Evolutionary conservation across 2,113 vertebrate species (phyloP).

Genomic region (Anoura caudifer): DNA sequence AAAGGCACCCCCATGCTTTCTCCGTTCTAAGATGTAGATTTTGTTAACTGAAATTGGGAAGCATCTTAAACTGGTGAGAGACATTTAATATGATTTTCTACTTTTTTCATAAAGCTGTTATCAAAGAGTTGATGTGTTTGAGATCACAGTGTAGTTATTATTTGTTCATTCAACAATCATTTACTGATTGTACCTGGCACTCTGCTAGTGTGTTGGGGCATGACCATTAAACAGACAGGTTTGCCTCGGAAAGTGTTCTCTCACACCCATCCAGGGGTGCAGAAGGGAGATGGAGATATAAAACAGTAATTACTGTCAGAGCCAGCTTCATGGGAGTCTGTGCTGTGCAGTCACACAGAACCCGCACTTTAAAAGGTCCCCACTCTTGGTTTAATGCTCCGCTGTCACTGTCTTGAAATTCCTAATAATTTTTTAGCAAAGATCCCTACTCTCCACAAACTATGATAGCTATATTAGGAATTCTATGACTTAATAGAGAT

Average conservation of each 20-base stretch:
- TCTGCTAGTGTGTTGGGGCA: not conserved
- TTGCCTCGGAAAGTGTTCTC: not conserved
- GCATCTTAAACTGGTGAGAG: not conserved
- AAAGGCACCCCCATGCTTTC: not conserved
- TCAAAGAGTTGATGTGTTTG: not conserved
- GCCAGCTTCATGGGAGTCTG: not conserved
- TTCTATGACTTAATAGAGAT: not conserved
- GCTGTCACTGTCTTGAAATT: not conserved
- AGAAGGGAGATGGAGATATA: not conserved
- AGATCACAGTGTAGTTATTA: not conserved
- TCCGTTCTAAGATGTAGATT: constrained; percentile 1
- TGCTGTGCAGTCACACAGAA: not conserved
- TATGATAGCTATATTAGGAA: not conserved
- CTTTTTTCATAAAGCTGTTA: constrained; percentile 28
- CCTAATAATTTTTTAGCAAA: constrained; percentile 27
- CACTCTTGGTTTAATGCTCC: not conserved
- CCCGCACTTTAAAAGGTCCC: not conserved
- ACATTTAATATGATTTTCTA: not conserved
- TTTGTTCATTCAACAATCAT: not conserved
- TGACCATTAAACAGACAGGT: not conserved
- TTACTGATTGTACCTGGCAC: not conserved
- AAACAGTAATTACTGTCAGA: not conserved
- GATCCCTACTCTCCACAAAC: not conserved
- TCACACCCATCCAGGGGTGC: not conserved
- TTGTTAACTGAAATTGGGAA: constrained; percentile 29